phyloP scores from a whole-genome alignment of 2,888 invertebrate species.

The Pogonocherus hispidulus region DNA sequence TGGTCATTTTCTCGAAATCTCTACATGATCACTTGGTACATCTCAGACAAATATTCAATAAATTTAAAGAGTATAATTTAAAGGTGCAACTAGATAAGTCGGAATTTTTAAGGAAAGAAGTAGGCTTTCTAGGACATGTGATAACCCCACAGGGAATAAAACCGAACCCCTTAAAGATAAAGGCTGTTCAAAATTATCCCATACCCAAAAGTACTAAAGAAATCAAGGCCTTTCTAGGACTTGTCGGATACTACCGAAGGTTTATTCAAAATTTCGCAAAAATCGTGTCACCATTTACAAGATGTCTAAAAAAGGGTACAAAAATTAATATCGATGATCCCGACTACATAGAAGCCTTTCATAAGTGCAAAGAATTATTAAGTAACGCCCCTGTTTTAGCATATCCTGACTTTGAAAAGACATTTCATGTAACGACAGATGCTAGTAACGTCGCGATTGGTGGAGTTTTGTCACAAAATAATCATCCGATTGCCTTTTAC shows the following conservation, averaged over 20 bases:
- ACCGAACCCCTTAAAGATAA: conserved; percentile 59
- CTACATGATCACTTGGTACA: conserved; percentile 52
- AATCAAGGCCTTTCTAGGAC: conserved; percentile 46
- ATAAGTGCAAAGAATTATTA: conserved; percentile 48
- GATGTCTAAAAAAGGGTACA: conserved; percentile 41
- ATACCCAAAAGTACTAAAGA: conserved; percentile 51
- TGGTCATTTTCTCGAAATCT: conserved; percentile 38
- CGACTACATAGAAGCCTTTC: conserved; percentile 41
- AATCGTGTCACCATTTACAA: conserved; percentile 36
- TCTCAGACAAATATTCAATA: conserved; percentile 36
- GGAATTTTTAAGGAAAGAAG: conserved; percentile 52
- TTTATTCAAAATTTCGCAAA: conserved; percentile 8
- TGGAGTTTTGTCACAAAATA: conserved; percentile 46
- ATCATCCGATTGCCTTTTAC: conserved; percentile 45
- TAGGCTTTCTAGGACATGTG: conserved; percentile 59
- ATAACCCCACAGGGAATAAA: conserved; percentile 58
- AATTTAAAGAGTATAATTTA: conserved; percentile 42
- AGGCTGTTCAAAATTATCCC: conserved; percentile 7
- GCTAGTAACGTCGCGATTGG: conserved; percentile 45
- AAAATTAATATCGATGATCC: conserved; percentile 35
- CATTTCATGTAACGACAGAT: conserved; percentile 50
- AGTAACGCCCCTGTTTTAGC: conserved; percentile 47
- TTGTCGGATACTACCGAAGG: no score
- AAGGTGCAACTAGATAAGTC: conserved; percentile 55
- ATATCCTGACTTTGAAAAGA: conserved; percentile 48